A percentile compares a stretch with the other conserved stretches of the same genome.
phyloP scores from a whole-genome alignment of 2,888 invertebrate species.

The Leuctra nigra region DNA sequence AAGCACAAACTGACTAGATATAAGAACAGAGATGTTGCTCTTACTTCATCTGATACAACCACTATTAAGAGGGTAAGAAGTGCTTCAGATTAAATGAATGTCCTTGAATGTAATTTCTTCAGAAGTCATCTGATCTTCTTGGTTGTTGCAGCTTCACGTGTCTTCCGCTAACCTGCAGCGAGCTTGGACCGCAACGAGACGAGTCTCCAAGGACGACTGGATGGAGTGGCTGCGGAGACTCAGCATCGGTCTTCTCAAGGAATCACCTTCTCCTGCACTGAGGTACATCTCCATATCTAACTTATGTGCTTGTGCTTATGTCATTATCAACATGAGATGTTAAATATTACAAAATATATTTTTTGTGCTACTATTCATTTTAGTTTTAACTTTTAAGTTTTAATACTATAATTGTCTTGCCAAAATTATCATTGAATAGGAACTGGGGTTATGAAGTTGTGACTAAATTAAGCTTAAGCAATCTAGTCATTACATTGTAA shows the following conservation, averaged over 20 bases:
- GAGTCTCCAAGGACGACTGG: slow-evolving; percentile 98
- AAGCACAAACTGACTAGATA: slow-evolving; percentile 57
- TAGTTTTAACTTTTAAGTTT: no score
- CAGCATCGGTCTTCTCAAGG: slow-evolving; percentile 88
- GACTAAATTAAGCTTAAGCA: no score
- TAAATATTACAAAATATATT: no score
- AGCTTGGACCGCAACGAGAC: slow-evolving; percentile 85
- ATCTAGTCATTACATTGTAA: no score
- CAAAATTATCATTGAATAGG: no score
- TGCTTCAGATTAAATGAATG: not conserved
- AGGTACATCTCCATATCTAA: slow-evolving; percentile 41
- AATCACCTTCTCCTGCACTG: slow-evolving; percentile 91
- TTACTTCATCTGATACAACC: slow-evolving; percentile 59
- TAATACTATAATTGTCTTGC: no score
- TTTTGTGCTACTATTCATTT: no score
- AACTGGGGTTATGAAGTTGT: no score
- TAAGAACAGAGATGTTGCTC: slow-evolving; percentile 63
- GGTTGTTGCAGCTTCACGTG: slow-evolving; percentile 61
- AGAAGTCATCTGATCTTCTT: no score
- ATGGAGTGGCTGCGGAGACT: slow-evolving; percentile 91
- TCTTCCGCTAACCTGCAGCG: slow-evolving; percentile 77
- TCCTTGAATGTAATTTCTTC: no score
- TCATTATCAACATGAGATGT: no score
- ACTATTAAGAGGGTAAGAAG: slow-evolving; percentile 62
- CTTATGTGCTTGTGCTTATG: no score